phyloP scores from a whole-genome alignment of 2,113 vertebrate species.

The Turnix velox region DNA sequence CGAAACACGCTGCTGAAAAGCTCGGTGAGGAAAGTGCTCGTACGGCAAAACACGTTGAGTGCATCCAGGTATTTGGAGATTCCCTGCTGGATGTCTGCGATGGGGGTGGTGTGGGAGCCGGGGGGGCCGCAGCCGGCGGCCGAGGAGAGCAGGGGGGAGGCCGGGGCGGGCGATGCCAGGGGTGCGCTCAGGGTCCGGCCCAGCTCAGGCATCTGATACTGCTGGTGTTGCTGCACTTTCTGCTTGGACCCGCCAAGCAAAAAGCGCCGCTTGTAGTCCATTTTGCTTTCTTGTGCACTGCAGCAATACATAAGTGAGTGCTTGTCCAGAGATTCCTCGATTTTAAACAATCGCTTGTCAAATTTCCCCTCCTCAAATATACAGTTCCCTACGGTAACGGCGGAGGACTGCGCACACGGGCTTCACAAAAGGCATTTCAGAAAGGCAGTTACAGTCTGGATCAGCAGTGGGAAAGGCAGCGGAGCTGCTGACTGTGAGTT shows the following conservation, averaged over 20 bases:
- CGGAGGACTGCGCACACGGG: conserved; percentile 74
- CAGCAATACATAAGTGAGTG: conserved; percentile 97
- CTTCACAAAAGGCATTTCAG: conserved; percentile 87
- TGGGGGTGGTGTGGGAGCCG: conserved; percentile 81
- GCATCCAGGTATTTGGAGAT: conserved; percentile 98
- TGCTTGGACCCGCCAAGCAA: conserved; percentile 99
- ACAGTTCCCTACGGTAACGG: conserved; percentile 80
- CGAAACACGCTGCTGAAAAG: conserved; percentile 97
- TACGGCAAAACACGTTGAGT: conserved; percentile 95
- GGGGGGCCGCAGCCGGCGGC: conserved; percentile 77
- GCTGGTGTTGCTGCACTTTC: conserved; percentile 99
- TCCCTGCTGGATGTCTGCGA: conserved; percentile 98
- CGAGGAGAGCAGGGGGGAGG: conserved; percentile 78
- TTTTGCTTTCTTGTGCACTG: conserved; percentile 97
- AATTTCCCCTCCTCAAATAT: conserved; percentile 57
- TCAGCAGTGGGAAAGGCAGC: conserved; percentile 67
- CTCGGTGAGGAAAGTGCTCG: conserved; percentile 96
- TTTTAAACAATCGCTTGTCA: conserved; percentile 54
- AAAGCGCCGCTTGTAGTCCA: conserved; percentile 99
- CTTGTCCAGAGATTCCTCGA: conserved; percentile 38
- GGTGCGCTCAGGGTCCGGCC: conserved; percentile 91
- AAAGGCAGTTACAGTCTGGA: conserved; percentile 71
- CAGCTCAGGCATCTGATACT: conserved; percentile 94
- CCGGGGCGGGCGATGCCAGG: conserved; percentile 78
- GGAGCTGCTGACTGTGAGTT: conserved; percentile 61